A percentile compares a stretch with the other conserved stretches of the same genome.
These are phyloP conservation scores for Podocnemis expansa DNA, from an alignment of 2,113 vertebrate species.

Conservation along the genomic window DNA sequence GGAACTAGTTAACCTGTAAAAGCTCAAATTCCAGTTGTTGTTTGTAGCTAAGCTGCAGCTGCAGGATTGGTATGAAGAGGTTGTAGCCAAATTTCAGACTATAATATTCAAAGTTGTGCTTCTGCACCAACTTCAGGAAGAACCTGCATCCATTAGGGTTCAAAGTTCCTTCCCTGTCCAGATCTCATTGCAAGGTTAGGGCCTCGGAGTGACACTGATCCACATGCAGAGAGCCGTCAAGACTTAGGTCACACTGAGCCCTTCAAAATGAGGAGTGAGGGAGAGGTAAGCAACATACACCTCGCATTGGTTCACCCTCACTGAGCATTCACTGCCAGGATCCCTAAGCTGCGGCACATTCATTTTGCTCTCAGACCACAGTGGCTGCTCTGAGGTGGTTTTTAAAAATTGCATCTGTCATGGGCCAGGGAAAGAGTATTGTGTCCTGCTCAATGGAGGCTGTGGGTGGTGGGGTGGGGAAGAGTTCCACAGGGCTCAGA, in stretches of 20 bases:
- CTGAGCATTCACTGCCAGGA: not conserved
- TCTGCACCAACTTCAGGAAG: not conserved
- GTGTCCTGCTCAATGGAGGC: not conserved
- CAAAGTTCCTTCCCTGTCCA: not conserved
- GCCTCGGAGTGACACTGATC: not conserved
- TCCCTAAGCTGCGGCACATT: accelerated
- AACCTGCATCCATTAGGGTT: not conserved
- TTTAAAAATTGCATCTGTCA: not conserved
- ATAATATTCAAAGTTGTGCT: not conserved
- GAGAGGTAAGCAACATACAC: not conserved
- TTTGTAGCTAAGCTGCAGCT: not conserved
- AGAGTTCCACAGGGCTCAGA: not conserved
- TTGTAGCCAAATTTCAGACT: not conserved
- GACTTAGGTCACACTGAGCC: not conserved
- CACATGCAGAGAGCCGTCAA: not conserved
- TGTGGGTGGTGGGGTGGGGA: not conserved
- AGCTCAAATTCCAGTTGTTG: not conserved
- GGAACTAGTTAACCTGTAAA: slow-evolving; percentile 6
- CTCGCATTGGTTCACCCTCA: not conserved
- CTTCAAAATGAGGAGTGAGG: not conserved
- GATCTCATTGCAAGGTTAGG: not conserved
- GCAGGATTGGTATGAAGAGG: not conserved
- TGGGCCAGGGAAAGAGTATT: not conserved
- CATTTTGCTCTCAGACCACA: not conserved
- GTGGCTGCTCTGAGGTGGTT: not conserved